A percentile compares a stretch with the other conserved stretches of the same genome.
phyloP scores from a whole-genome alignment of 2,797 vertebrate genomes.

The Denticeps clupeoides region DNA sequence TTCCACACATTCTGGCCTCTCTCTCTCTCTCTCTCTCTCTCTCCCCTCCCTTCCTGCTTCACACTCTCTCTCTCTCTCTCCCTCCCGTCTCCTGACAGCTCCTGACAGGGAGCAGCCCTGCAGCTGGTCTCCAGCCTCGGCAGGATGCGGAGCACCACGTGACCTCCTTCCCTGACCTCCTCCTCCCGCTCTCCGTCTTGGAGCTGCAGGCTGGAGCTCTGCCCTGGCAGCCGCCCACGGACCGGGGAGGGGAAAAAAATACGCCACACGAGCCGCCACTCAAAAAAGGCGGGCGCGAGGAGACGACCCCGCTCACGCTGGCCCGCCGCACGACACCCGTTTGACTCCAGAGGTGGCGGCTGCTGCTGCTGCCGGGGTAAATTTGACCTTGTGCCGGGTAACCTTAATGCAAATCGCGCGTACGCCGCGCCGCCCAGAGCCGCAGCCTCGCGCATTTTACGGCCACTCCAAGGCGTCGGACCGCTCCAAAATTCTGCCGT shows the following conservation, averaged over 20 bases:
- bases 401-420: neutral
- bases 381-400: neutral
- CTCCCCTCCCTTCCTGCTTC: constrained; percentile 22
- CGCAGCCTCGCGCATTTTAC: too few species aligned
- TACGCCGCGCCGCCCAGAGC: too few species aligned
- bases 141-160: constrained; percentile 37
- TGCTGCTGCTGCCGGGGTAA: neutral
- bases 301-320: too few species aligned
- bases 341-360: too few species aligned
- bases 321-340: neutral
- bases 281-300: too few species aligned
- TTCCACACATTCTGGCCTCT: constrained; percentile 7
- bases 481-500: too few species aligned
- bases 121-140: constrained; percentile 47
- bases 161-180: constrained; percentile 27
- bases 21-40: constrained; percentile 8
- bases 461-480: too few species aligned
- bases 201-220: constrained; percentile 14
- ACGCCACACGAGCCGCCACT: too few species aligned
- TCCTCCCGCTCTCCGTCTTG: neutral
- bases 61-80: constrained; percentile 17
- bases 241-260: constrained; percentile 6
- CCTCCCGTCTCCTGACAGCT: constrained; percentile 17
- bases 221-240: constrained; percentile 18
- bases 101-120: constrained; percentile 38